Base-by-base conservation (phyloP, 2,797 vertebrate genomes). In the Halcyon leucocephala region DNA sequence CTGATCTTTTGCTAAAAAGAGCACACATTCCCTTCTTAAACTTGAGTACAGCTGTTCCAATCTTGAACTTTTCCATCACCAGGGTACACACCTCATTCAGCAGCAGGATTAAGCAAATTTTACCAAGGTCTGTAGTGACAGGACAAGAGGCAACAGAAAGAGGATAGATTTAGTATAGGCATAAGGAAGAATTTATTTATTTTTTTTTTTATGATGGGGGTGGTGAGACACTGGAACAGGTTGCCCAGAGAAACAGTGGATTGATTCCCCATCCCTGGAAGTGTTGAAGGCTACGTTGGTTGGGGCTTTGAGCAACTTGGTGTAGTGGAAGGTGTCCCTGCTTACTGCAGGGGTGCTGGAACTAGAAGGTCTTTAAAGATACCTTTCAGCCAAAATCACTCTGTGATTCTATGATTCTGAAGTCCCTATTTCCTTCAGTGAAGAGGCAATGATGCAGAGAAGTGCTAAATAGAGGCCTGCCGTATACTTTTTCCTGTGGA, bases 301-400 rank as follows among this genome's bases (percentile, higher is more conserved):
- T 6, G 9, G 19, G n/a, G 21, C 6, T 49, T 65, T 33, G 52
- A 46, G 52, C 25, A 46, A 4, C 7, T 26, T 55, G 35, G 0
- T 26, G 12, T 14, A 8, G 33, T 26, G 16, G 1, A 25, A 82
- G 12, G 1, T 44, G 13, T 58, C 66, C 39, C 18, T 71, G 48
- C 5, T 19, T 3, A 5, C 18, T n/a, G 15, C 29, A 72, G 12
- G 4, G 33, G 4, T 0, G 0, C 1, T 51, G n/a, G 46, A 46
- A 52, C 1, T 1, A 9, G 18, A 2, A 31, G 5, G 17, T 33
- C 28, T 44, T 74, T 54, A 42, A 73, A 44, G 3, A 4, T 29
- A 15, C 7, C 4, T 61, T 76, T 6, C 37, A 67, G 44, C 15
- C 5, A 28, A 61, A 61, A 17, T 6, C 3, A 16, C 41, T 46